Base-by-base conservation (phyloP, 2,797 vertebrate genomes). In the Acanthornis magna region DNA sequence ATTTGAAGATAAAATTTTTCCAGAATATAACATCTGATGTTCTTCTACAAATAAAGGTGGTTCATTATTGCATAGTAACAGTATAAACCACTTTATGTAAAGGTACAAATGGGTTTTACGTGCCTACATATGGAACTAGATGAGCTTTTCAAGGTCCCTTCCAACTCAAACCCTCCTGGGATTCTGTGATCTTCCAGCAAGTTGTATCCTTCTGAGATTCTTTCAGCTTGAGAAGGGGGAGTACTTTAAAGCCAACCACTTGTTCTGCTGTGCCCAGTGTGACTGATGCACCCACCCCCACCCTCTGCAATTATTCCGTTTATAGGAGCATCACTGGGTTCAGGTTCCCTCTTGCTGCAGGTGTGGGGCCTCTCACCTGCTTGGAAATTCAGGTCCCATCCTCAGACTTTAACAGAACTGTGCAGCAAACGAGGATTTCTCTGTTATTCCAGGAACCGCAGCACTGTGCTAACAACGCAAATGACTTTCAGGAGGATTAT, bases 401-500 rank as follows among this genome's bases (percentile, higher is more conserved):
- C 45, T 83, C 48, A 26, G 38, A 12, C 23, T 61, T 45, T 9
- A 67, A 16, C n/a, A 57, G 67, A 53, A 40, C 54, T 61, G 22
- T 40, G 30, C 1, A 75, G 79, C 66, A 79, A 48, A n/a, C 0
- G 10, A 74, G 65, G 21, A 7, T 72, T 83, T 58, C 70, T 87
- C 65, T 82, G n/a, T 48, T 51, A 12, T 4, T 76, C 3, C 21
- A 6, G 38, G 50, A 81, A 43, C 34, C 55, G 70, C 62, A 48
- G 78, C 30, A 9, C 48, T 36, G 3, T 21, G 11, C 42, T n/a
- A 58, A 13, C 80, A 84, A 1, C 74, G 66, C 8, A 20, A 81
- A 48, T 23, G n/a, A 58, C 27, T 77, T 91, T 40, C 43, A 30
- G 40, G 47, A 72, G 81, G 78, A 81, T 94, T 93, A 83, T 62